Base-by-base conservation (phyloP, 2,888 invertebrate genomes). In the Tachina lurida region DNA sequence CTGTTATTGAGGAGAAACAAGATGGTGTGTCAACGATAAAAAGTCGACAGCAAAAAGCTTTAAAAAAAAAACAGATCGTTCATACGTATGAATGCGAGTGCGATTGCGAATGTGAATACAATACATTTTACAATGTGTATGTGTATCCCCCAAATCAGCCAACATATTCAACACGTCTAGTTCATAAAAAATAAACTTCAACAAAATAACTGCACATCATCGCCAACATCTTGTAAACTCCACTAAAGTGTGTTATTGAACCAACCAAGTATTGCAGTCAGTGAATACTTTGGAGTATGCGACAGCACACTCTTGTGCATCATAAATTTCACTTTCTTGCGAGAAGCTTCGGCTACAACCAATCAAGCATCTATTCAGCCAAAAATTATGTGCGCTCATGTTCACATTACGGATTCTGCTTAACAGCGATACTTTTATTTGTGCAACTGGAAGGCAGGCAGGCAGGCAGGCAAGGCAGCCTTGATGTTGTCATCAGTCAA, bases 301-400 rank as follows among this genome's bases (percentile, higher is more conserved):
- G 45, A 45, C 60, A 70, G 22, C 65, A 73, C 73, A 71, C 43
- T 71, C 49, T 45, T 67, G 19, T 62, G 49, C 60, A 68, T 41
- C 60, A 67, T 74, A 79, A 75, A 76, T 86, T 86, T 86, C 86
- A 83, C 86, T 86, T 86, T 86, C 83, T 86, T 76, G 43, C 54
- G 71, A 22, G 47, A 54, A 67, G n/a, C 73, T 52, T n/a, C 71
- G 71, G 56, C 63, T 45, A 75, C 22, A 43, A 31, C 0, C 45
- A 63, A 31, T 8, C n/a, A 54, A 1, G 5, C 47, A 45, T 47
- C 65, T 58, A 67, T 67, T 49, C 47, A 74, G 43, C 41, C 17
- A 56, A 67, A 78, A 17, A 73, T 84, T 86, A 83, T 86, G 83
- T 83, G 85, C 47, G 79, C 75, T 12, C 85, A 86, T 71, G 81